Percentiles rank a stretch among this genome's conserved stretches.
These are phyloP conservation scores for Antechinus stuartii DNA, from an alignment of 2,113 vertebrate species.

Conservation along the genomic window DNA sequence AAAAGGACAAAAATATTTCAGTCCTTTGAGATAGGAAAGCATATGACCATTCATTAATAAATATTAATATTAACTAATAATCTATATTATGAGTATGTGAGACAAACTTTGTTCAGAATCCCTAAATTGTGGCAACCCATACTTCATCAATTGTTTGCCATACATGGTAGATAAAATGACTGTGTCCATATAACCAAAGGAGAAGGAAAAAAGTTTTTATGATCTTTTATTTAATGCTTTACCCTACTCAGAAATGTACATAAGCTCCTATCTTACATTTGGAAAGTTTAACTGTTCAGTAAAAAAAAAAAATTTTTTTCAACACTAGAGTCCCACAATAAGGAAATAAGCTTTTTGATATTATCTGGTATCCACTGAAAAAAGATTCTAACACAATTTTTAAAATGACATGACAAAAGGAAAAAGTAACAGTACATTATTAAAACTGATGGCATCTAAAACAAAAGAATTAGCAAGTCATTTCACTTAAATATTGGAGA, in stretches of 20 bases:
- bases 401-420: background rate
- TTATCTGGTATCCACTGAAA: constrained; percentile 14
- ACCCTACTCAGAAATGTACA: constrained; percentile 44
- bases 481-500: constrained; percentile 20
- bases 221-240: background rate
- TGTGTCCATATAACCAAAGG: no score
- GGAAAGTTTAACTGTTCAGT: constrained; percentile 14
- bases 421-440: constrained; percentile 27
- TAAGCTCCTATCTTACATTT: constrained; percentile 48
- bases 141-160: no score
- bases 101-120: background rate
- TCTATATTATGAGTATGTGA: background rate
- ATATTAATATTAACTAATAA: background rate
- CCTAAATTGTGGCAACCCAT: no score
- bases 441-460: constrained; percentile 40
- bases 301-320: background rate
- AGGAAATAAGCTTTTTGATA: constrained; percentile 35
- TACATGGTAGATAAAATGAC: no score
- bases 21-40: constrained; percentile 30
- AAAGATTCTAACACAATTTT: background rate
- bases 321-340: constrained; percentile 32
- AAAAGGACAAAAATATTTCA: constrained; percentile 20
- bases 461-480: constrained; percentile 13
- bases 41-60: background rate
- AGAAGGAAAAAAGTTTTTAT: no score